Evolutionary conservation across 2,113 vertebrate species (phyloP), one percentile per base, ranked within the genome.

Genomic region (Microcebus ravelobensis): DNA sequence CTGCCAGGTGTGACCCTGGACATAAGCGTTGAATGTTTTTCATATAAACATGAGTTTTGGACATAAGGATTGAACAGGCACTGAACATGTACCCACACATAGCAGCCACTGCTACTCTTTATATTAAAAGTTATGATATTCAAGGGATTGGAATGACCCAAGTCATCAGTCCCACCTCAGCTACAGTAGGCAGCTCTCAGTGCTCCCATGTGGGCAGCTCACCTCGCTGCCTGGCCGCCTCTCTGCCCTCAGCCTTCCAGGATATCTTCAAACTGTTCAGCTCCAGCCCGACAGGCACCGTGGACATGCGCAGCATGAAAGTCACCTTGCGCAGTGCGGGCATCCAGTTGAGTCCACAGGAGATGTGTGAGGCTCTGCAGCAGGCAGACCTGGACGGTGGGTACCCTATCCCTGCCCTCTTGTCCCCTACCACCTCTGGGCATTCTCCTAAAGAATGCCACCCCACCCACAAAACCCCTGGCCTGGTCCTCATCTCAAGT

Each of bases 181-280:
- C 87, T 45, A 17, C 8, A 70, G 42, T 29, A 31, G 55, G 18
- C 2, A 6, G 80, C 29, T 55, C 25, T 59, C 52, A 31, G 39
- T 12, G 21, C 48, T 61, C 17, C 50, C 17, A 8, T 18, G 10
- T 0, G 7, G 9, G 10, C 0, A 0, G 9, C 29, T 88, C 50
- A 81, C 23, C 20, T 71, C 27, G 42, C 63, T 25, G 31, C 59
- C 27, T 79, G 29, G 27, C 45, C 65, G 31, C n/a, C 61, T 81
- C 18, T 59, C 63, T 25, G 9, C 76, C 91, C 59, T 8, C 91
- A 94, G 93, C 93, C 1, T 97, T 96, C 93, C 97, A 95, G 96
- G 86, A 96, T n/a, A n/a, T 96, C 93, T 96, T 97, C 93, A 91
- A 83, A 87, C 83, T 96, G 34, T 93, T 97, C 95, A 94, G 96